Base-by-base conservation (phyloP, 2,888 invertebrate genomes). In the Keiferia lycopersicella region DNA sequence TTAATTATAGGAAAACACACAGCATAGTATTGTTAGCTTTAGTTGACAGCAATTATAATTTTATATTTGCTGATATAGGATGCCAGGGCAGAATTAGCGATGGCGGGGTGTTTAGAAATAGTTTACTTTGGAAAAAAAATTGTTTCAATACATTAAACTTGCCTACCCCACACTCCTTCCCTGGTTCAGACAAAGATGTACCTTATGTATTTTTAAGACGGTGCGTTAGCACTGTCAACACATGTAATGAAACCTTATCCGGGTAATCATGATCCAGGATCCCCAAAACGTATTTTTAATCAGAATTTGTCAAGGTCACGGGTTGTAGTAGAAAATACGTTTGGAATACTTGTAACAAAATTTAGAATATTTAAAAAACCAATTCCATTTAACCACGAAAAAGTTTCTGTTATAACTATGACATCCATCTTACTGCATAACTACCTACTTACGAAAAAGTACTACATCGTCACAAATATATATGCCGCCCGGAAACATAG, bases 251-350 rank as follows among this genome's bases (percentile, higher is more conserved):
- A n/a, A n/a, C n/a, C n/a, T n/a, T n/a, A n/a, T n/a, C n/a, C n/a
- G n/a, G n/a, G n/a, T n/a, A n/a, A n/a, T n/a, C n/a, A n/a, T n/a
- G n/a, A n/a, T n/a, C n/a, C n/a, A n/a, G n/a, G n/a, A n/a, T n/a
- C n/a, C n/a, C n/a, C n/a, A n/a, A n/a, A n/a, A n/a, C n/a, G n/a
- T n/a, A n/a, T n/a, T n/a, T n/a, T n/a, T n/a, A n/a, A n/a, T n/a
- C n/a, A n/a, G n/a, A n/a, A n/a, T n/a, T n/a, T n/a, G n/a, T n/a
- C n/a, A n/a, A n/a, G n/a, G n/a, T 56, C 66, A 41, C 65, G 71
- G 0, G 68, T 71, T 22, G 67, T 71, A 11, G 71, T 74, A 11
- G 72, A 74, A 69, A 72, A 72, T 56, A 64, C 64, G 12, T 69
- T 71, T 63, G 71, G 70, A 10, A 69, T 72, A 30, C 8, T 71